Conservation (phyloP, 2,888 invertebrate genomes). For the Aphodius sticticus region DNA sequence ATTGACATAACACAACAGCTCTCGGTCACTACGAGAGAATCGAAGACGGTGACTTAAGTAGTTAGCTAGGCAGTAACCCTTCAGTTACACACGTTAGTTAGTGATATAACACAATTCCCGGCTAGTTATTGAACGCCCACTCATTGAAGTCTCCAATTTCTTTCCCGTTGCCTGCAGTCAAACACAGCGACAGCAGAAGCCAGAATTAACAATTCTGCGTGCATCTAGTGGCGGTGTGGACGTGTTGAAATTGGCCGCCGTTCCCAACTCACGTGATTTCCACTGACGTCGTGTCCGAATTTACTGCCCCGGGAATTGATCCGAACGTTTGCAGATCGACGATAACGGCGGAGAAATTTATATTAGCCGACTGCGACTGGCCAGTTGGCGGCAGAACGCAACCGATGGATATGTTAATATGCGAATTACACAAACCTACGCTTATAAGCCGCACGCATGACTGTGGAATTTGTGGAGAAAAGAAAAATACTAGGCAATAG, state of each 20-base stretch:
- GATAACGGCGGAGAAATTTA: constrained; percentile 17
- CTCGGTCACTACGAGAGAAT: too few relatives aligned
- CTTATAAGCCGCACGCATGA: neutral
- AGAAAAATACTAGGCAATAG: neutral
- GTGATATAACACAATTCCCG: too few relatives aligned
- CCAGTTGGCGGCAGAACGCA: too few relatives aligned
- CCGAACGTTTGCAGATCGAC: constrained; percentile 14
- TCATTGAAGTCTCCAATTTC: neutral
- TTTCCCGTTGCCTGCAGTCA: neutral
- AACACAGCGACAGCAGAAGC: neutral
- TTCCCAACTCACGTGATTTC: neutral
- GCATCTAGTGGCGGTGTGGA: neutral
- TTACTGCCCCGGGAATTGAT: neutral
- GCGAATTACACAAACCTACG: neutral
- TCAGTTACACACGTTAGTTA: too few relatives aligned
- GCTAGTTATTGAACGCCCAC: neutral
- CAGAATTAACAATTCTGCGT: neutral
- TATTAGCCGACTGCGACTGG: too few relatives aligned
- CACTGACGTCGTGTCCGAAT: neutral
- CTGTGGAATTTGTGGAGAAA: neutral
- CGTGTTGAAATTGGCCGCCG: neutral
- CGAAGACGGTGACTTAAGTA: too few relatives aligned
- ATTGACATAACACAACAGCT: too few relatives aligned
- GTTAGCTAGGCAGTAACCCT: too few relatives aligned
- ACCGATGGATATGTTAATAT: neutral